phyloP scores from a whole-genome alignment of 2,113 vertebrate species.

The Onychostoma macrolepis region DNA sequence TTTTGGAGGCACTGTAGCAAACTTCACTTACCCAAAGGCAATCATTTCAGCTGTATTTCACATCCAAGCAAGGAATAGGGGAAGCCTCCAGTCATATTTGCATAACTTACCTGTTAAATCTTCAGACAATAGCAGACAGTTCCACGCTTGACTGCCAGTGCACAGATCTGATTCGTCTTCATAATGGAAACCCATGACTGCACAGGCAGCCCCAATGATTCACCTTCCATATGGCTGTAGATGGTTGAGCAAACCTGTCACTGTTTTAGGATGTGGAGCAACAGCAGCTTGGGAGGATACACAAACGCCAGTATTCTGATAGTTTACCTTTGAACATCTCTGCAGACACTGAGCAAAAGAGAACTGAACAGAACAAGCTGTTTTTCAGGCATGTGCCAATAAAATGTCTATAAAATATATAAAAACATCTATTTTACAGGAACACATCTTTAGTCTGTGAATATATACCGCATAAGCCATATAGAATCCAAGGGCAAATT shows the following conservation, averaged over 20 bases:
- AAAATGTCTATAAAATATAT: not conserved
- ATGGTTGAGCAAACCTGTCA: constrained; percentile 35
- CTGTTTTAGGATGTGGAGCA: not conserved
- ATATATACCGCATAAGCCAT: not conserved
- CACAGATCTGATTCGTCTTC: constrained; percentile 26
- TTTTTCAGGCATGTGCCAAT: not conserved
- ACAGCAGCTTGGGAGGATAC: constrained; percentile 21
- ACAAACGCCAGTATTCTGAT: constrained; percentile 14
- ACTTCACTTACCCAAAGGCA: not conserved
- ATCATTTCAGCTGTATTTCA: not conserved
- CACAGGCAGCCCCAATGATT: constrained; percentile 22
- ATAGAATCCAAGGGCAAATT: constrained; percentile 19
- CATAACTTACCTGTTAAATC: not conserved
- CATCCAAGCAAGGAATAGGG: not conserved
- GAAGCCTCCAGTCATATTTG: not conserved
- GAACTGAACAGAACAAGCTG: not conserved
- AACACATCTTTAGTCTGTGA: not conserved
- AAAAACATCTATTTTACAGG: not conserved
- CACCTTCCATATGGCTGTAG: constrained; percentile 16
- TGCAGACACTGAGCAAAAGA: not conserved
- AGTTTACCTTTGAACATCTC: constrained; percentile 22
- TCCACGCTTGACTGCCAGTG: constrained; percentile 11
- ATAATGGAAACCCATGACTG: constrained; percentile 29
- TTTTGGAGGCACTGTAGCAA: not conserved
- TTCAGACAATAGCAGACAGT: constrained; percentile 26